Conservation (phyloP, 2,888 invertebrate genomes). For the Lissocephala sabroskyi region DNA sequence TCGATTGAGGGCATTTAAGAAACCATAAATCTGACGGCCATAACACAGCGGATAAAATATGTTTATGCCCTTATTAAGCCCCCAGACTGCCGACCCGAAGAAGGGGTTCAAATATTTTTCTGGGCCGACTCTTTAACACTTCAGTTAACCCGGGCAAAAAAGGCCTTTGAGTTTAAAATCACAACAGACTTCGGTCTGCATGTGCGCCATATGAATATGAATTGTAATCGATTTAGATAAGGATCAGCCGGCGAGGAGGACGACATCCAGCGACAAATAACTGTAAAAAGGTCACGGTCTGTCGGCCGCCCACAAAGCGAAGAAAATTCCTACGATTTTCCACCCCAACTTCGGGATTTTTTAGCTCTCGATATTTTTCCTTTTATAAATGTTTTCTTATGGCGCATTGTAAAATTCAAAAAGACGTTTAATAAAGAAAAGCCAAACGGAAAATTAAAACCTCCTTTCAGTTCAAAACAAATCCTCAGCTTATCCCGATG, state of each 20-base stretch:
- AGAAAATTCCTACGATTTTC: too few species aligned
- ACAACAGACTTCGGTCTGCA: too few species aligned
- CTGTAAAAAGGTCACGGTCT: neutral
- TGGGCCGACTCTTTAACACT: slow-evolving; percentile 51
- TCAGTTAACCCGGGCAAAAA: slow-evolving; percentile 46
- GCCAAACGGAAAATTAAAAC: too few species aligned
- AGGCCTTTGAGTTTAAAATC: neutral
- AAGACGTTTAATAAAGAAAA: too few species aligned
- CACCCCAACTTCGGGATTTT: too few species aligned
- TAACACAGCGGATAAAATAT: slow-evolving; percentile 63
- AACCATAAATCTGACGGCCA: slow-evolving; percentile 59
- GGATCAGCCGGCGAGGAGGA: slow-evolving; percentile 35
- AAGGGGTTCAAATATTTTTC: slow-evolving; percentile 33
- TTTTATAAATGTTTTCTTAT: too few species aligned
- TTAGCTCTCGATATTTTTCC: too few species aligned
- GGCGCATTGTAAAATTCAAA: too few species aligned
- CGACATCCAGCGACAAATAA: neutral
- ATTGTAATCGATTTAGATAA: slow-evolving; percentile 56
- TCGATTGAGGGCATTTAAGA: slow-evolving; percentile 52
- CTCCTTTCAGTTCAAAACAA: too few species aligned
- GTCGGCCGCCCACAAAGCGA: slow-evolving; percentile 1
- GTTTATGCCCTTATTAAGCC: slow-evolving; percentile 62
- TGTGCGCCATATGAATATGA: slow-evolving; percentile 57
- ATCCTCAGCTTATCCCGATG: too few species aligned
- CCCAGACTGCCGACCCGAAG: slow-evolving; percentile 30